Percentiles rank a stretch among this genome's conserved stretches.
Evolutionary conservation across 2,797 vertebrate genomes (phyloP).

Genomic region (Eutrigla gurnardus): DNA sequence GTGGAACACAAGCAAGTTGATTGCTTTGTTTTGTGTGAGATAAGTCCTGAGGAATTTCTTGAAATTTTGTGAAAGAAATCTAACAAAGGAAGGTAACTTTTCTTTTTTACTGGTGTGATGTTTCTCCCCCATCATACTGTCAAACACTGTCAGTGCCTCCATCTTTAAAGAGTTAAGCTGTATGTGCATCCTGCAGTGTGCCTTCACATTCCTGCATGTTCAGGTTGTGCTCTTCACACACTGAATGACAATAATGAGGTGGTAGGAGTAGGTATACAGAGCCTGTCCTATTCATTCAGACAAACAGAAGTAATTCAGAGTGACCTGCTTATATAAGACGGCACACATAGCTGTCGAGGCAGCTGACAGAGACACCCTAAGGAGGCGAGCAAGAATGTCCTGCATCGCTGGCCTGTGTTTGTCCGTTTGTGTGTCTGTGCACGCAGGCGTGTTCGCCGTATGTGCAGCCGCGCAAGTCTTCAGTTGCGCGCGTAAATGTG

Average conservation of each 20-base stretch:
- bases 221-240: background rate
- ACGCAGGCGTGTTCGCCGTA: background rate
- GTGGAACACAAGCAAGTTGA: slow-evolving; percentile 5
- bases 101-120: background rate
- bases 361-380: slow-evolving; percentile 69
- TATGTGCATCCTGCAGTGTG: background rate
- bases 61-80: slow-evolving; percentile 1
- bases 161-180: background rate
- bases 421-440: slow-evolving; percentile 18
- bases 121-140: background rate
- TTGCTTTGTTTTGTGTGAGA: background rate
- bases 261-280: slow-evolving; percentile 9
- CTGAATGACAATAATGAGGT: slow-evolving; percentile 19
- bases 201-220: background rate
- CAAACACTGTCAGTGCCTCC: background rate
- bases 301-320: slow-evolving; percentile 64
- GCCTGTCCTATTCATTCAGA: slow-evolving; percentile 56
- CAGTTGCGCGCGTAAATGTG: slow-evolving; percentile 18
- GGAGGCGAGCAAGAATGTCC: slow-evolving; percentile 58
- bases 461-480: slow-evolving; percentile 18
- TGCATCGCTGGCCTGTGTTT: slow-evolving; percentile 48
- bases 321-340: slow-evolving; percentile 77
- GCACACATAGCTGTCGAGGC: slow-evolving; percentile 47
- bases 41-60: too few species aligned
- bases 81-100: background rate